phyloP scores from a whole-genome alignment of 1,140 invertebrate species.

The Macrobrachium nipponense region DNA sequence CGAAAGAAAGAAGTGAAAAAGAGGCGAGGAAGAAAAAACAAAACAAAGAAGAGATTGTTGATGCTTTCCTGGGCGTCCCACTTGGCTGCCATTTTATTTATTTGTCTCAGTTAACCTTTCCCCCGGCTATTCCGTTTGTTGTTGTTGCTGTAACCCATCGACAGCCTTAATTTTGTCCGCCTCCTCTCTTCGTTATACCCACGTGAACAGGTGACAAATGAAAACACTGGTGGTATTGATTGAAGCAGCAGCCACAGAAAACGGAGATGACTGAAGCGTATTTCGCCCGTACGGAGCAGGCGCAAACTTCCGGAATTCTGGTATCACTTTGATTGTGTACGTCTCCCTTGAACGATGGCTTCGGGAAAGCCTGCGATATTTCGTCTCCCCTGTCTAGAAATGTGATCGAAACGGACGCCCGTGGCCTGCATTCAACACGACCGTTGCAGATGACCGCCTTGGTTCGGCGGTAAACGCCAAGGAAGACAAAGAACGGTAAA shows the following conservation, averaged over 20 bases:
- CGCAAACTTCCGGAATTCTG: constrained; percentile 54
- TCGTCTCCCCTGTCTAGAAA: background rate
- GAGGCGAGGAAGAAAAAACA: too few relatives aligned
- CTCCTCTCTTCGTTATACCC: background rate
- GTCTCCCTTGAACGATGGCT: constrained; percentile 25
- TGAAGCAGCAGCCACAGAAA: constrained; percentile 27
- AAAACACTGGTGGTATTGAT: constrained; percentile 34
- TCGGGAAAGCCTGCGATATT: background rate
- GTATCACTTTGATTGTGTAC: constrained; percentile 37
- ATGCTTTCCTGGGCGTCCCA: too few relatives aligned
- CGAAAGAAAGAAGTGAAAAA: too few relatives aligned
- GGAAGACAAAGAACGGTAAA: background rate
- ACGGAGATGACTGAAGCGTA: constrained; percentile 40
- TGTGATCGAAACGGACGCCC: background rate
- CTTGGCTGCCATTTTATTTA: too few relatives aligned
- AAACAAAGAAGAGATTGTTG: too few relatives aligned
- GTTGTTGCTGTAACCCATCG: too few relatives aligned
- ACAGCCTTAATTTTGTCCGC: background rate
- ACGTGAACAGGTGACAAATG: constrained; percentile 8
- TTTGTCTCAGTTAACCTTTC: too few relatives aligned
- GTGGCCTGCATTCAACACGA: background rate
- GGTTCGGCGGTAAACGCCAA: too few relatives aligned
- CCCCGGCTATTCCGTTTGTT: too few relatives aligned
- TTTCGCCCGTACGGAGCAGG: constrained; percentile 30
- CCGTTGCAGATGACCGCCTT: too few relatives aligned